Conservation (phyloP, 2,888 invertebrate species). For the Lasioglossum figueresi region DNA sequence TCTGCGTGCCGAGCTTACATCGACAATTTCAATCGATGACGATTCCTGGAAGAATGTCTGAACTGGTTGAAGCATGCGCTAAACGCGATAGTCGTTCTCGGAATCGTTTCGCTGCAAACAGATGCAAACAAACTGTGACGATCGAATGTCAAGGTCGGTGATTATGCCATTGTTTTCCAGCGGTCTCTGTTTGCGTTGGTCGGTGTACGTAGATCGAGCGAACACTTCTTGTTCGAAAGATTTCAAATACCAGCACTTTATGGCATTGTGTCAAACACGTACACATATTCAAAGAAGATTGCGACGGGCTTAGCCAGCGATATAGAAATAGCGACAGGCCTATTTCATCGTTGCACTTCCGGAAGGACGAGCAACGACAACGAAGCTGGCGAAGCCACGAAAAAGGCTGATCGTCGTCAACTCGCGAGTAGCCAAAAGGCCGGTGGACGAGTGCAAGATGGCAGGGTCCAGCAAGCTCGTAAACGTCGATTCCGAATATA, state of each 20-base stretch:
- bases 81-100: neutral
- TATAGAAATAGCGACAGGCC: neutral
- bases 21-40: neutral
- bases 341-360: neutral
- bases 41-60: slow-evolving; percentile 8
- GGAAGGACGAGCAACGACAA: neutral
- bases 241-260: neutral
- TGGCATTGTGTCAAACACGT: neutral
- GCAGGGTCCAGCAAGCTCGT: neutral
- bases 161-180: neutral
- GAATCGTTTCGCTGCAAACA: neutral
- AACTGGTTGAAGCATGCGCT: neutral
- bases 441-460: no score
- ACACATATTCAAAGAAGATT: neutral
- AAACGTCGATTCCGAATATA: slow-evolving; percentile 34
- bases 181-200: neutral
- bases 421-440: neutral
- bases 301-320: neutral
- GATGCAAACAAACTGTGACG: neutral
- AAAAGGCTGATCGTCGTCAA: no score
- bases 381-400: no score
- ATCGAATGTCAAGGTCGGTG: neutral
- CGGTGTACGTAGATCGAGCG: neutral
- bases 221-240: neutral
- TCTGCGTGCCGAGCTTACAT: neutral